Base-by-base conservation (phyloP, 2,797 vertebrate genomes). In the Clarias pachynema region DNA sequence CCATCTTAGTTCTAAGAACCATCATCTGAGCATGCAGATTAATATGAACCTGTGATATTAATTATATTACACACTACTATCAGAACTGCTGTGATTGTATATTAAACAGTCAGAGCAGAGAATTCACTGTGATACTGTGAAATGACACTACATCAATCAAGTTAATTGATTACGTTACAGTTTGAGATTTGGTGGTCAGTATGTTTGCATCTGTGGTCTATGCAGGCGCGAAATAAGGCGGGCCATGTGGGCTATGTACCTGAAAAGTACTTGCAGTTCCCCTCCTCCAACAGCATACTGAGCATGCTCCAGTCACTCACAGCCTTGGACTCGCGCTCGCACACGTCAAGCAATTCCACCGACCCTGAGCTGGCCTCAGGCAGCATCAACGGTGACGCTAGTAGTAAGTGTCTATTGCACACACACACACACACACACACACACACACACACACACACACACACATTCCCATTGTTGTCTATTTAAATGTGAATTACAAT, bases 251-350 rank as follows among this genome's bases (percentile, higher is more conserved):
- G 98, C 40, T 99, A 99, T 0, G 98, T 99, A 69, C 98, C 98
- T 0, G 98, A 99, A 94, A 99, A 99, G 86, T 99, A 99, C 92
- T 93, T 99, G 86, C 98, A 98, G 88, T 97, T 99, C 84, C 98
- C 98, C 0, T 97, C 97, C 0, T 98, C 98, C 63, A 98, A 96
- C 94, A 98, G 98, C 75, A 96, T 99, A 1, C 94, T 99, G 92
- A 98, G 97, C 80, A 97, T 98, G 98, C 95, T 99, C 14, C 97
- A 98, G 93, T 97, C 97, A 1, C 93, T 99, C 56, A 97, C 97
- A 0, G 96, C 97, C 0, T 92, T 98, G 91, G 98, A 97, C 79
- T 92, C 92, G 2, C 95, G 96, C 0, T 97, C 96, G 0, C 96
- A 97, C 92, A 96, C 96, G 4, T 97, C 96, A 29, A 96, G 93